Conservation (phyloP, 2,797 vertebrate species). For the Clamator glandarius region DNA sequence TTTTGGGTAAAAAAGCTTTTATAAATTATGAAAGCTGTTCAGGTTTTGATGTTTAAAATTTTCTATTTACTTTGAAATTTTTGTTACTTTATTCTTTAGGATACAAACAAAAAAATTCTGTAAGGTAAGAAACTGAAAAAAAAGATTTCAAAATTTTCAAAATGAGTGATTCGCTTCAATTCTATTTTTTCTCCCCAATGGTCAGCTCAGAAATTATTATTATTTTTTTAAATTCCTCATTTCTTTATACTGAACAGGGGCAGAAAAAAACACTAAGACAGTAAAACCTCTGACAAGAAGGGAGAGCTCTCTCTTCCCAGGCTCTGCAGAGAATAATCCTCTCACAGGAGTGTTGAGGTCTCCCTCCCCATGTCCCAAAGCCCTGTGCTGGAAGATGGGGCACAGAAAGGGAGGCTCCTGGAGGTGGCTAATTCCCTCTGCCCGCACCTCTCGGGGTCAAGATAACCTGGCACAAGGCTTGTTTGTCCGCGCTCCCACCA, state of each 20-base stretch:
- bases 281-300: neutral
- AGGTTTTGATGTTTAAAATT: neutral
- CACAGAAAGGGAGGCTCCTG: neutral
- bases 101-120: neutral
- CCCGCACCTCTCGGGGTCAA: neutral
- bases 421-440: neutral
- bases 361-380: rapidly evolving
- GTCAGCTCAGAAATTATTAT: rapidly evolving
- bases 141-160: neutral
- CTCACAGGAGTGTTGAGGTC: rapidly evolving
- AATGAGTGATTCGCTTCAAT: neutral
- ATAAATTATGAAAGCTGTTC: neutral
- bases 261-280: rapidly evolving
- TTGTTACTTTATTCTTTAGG: neutral
- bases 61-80: neutral
- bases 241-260: neutral
- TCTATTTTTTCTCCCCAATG: neutral
- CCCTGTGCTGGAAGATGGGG: rapidly evolving
- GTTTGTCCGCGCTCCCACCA: neutral
- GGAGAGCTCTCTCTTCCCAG: neutral
- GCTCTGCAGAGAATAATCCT: neutral
- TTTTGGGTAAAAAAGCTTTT: neutral
- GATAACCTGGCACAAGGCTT: neutral
- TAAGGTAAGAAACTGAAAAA: neutral
- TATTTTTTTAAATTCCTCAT: neutral